phyloP scores from a whole-genome alignment of 2,888 invertebrate genomes.

The Ectobius pallidus region DNA sequence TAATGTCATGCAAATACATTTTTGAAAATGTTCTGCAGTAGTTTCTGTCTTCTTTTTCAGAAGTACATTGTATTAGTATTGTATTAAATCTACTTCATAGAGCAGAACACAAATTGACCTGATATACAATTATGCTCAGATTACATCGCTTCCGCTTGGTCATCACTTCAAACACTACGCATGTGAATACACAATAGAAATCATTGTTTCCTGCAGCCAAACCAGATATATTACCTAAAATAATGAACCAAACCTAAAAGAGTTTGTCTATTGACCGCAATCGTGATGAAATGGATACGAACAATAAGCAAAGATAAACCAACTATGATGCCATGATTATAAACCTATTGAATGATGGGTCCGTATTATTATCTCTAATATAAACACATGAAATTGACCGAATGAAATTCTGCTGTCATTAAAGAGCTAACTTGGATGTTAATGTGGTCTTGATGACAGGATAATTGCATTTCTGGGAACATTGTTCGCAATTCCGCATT shows the following conservation, averaged over 20 bases:
- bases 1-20: no score
- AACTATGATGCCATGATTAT: slow-evolving; percentile 1
- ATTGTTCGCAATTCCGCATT: background rate
- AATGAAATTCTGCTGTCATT: slow-evolving; percentile 1
- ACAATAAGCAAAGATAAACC: slow-evolving; percentile 6
- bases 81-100: no score
- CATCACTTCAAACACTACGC: no score
- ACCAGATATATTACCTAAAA: background rate
- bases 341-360: background rate
- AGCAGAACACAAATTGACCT: no score
- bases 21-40: no score
- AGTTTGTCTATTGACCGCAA: background rate
- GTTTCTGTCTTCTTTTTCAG: no score
- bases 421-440: background rate
- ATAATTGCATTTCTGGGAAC: background rate
- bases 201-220: background rate
- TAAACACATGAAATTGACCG: slow-evolving; percentile 5
- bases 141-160: no score
- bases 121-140: no score
- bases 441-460: background rate
- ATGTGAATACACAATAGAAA: no score
- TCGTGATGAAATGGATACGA: background rate
- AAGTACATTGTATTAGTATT: no score
- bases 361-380: background rate
- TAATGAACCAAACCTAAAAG: slow-evolving; percentile 5